Percentiles rank a stretch among this genome's conserved stretches.
phyloP scores from a whole-genome alignment of 2,888 invertebrate species.

The Gerris lacustris region DNA sequence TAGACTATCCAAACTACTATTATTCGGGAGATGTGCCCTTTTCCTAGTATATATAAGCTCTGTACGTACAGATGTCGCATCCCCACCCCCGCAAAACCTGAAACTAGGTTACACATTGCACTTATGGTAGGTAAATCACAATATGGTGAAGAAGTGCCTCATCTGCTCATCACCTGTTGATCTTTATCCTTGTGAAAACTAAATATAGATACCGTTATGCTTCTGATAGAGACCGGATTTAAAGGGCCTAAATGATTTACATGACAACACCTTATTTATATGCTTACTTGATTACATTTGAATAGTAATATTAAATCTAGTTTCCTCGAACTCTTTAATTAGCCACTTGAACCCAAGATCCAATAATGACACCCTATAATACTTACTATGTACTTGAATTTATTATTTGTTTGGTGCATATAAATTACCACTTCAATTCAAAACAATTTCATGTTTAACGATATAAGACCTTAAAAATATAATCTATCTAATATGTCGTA shows the following conservation, averaged over 20 bases:
- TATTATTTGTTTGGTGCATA: too few relatives aligned
- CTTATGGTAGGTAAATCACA: not conserved
- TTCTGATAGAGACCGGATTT: not conserved
- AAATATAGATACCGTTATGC: not conserved
- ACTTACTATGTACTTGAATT: too few relatives aligned
- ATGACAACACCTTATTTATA: not conserved
- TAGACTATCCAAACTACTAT: not conserved
- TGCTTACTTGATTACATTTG: too few relatives aligned
- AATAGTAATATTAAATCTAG: too few relatives aligned
- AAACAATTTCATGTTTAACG: too few relatives aligned
- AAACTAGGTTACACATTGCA: slow-evolving; percentile 5
- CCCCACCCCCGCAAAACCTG: slow-evolving; percentile 5
- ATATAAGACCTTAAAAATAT: too few relatives aligned
- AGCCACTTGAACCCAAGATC: too few relatives aligned
- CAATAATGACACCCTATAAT: too few relatives aligned
- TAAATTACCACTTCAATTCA: too few relatives aligned
- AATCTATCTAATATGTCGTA: too few relatives aligned
- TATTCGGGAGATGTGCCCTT: not conserved
- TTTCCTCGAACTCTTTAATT: too few relatives aligned
- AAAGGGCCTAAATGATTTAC: not conserved
- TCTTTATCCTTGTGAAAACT: not conserved
- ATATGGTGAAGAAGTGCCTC: not conserved
- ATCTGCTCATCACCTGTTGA: slow-evolving; percentile 3
- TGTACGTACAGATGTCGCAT: slow-evolving; percentile 1
- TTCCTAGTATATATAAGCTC: not conserved